Evolutionary conservation across 2,797 vertebrate species (phyloP).

Genomic region (Schizothorax lantsangensis): DNA sequence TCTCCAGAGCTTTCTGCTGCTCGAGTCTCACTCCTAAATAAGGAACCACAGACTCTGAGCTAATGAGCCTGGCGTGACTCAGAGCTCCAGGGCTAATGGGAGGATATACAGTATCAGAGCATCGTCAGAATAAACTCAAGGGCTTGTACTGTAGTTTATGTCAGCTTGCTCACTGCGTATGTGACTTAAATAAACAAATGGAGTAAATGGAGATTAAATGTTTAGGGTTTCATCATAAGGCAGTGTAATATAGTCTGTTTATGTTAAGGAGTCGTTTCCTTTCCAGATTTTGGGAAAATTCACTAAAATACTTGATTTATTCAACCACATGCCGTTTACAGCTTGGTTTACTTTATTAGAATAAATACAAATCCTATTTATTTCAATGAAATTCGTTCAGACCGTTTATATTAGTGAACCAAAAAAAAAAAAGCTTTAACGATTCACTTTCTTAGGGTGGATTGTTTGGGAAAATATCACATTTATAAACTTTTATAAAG

Average conservation of each 20-base stretch:
- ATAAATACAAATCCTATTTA: background rate
- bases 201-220: constrained; percentile 44
- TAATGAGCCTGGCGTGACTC: constrained; percentile 59
- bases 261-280: background rate
- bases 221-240: constrained; percentile 28
- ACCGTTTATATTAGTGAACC: background rate
- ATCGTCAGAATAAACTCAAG: constrained; percentile 49
- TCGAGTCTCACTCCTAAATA: constrained; percentile 56
- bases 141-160: constrained; percentile 48
- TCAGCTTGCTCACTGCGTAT: constrained; percentile 17
- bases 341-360: background rate
- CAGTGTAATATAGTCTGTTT: background rate
- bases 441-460: background rate
- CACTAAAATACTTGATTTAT: background rate
- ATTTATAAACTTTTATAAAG: background rate
- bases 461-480: background rate
- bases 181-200: constrained; percentile 34
- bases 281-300: background rate
- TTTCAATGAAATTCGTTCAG: background rate
- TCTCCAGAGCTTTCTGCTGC: constrained; percentile 55
- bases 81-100: constrained; percentile 43
- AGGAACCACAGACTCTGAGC: constrained; percentile 53
- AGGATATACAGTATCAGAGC: constrained; percentile 60
- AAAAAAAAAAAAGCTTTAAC: too few species aligned
- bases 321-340: background rate